Percentiles rank a stretch among this genome's conserved stretches.
phyloP scores from a whole-genome alignment of 2,797 vertebrate genomes.

The Setipinna tenuifilis region DNA sequence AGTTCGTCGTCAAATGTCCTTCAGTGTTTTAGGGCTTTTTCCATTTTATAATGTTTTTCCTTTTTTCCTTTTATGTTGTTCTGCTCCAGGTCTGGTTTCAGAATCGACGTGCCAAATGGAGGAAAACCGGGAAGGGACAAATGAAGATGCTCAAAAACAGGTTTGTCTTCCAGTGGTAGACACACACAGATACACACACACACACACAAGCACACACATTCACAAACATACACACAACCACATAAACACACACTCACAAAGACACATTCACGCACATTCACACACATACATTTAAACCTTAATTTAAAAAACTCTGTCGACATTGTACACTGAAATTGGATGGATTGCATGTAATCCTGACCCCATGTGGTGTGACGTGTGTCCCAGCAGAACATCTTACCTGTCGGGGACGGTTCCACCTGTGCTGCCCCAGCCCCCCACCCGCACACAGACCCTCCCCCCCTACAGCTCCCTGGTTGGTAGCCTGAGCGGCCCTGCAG shows the following conservation, averaged over 20 bases:
- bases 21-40: too few relatives aligned
- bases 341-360: too few relatives aligned
- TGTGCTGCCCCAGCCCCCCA: constrained; percentile 53
- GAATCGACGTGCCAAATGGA: constrained; percentile 95
- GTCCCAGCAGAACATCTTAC: constrained; percentile 51
- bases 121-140: constrained; percentile 75
- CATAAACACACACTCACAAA: too few relatives aligned
- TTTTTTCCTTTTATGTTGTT: background rate
- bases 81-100: constrained; percentile 93
- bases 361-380: constrained; percentile 44
- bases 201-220: too few relatives aligned
- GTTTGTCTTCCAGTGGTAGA: background rate
- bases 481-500: constrained; percentile 67
- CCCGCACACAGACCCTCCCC: constrained; percentile 55
- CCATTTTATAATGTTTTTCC: too few relatives aligned
- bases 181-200: too few relatives aligned
- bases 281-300: too few relatives aligned
- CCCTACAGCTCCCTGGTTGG: constrained; percentile 66
- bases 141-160: constrained; percentile 28
- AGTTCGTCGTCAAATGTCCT: too few relatives aligned
- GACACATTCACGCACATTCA: too few relatives aligned
- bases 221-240: too few relatives aligned
- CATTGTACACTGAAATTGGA: too few relatives aligned
- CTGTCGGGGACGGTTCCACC: constrained; percentile 56
- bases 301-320: too few relatives aligned